Conservation (phyloP, 53 echinoderm and acorn worm species). For the Zoroaster sp. region DNA sequence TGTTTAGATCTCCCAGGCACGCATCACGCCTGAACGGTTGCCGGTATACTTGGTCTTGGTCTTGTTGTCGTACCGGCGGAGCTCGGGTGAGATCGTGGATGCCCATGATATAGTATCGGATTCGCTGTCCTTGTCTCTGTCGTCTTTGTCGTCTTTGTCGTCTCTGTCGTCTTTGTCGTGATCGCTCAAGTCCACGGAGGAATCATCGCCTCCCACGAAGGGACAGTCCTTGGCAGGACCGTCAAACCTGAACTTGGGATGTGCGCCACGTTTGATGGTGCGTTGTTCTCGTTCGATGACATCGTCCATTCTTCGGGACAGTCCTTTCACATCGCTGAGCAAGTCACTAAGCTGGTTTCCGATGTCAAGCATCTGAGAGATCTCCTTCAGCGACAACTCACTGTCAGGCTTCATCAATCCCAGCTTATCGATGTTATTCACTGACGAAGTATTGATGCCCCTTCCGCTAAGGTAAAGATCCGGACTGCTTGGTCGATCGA, state of each 20-base stretch:
- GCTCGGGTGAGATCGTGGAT: neutral
- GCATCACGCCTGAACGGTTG: too few relatives aligned
- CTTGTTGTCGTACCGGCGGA: neutral
- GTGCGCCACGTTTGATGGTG: neutral
- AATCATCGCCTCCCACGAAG: neutral
- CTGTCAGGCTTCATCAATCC: too few relatives aligned
- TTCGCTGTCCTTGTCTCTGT: too few relatives aligned
- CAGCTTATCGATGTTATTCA: too few relatives aligned
- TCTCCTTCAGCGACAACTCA: constrained; percentile 10
- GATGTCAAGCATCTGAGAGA: neutral
- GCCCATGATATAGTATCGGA: constrained; percentile 19
- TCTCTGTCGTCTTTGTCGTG: constrained; percentile 13
- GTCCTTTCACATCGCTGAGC: neutral
- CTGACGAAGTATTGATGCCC: too few relatives aligned
- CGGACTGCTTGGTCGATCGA: neutral
- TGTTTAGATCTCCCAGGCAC: too few relatives aligned
- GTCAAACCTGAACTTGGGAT: neutral
- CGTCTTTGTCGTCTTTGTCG: neutral
- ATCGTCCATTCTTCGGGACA: neutral
- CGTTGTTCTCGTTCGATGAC: neutral
- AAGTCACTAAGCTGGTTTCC: neutral
- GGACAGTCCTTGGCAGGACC: constrained; percentile 10
- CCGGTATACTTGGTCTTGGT: neutral
- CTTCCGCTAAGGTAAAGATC: neutral
- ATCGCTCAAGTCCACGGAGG: too few relatives aligned